Evolutionary conservation across 2,797 vertebrate species (phyloP).

Genomic region (Micrastur ruficollis): DNA sequence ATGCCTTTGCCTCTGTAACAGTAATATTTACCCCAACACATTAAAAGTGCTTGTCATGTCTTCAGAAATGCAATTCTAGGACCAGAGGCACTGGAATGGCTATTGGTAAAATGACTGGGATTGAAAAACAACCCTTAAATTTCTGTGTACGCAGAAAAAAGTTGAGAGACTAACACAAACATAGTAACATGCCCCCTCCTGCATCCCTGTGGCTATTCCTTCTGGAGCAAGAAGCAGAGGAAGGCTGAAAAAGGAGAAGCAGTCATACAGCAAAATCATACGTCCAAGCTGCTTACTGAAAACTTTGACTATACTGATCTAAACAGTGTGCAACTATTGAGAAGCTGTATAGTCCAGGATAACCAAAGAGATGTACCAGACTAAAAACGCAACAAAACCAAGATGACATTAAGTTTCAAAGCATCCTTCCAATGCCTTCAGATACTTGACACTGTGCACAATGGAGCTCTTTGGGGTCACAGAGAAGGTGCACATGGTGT

Average conservation of each 20-base stretch:
- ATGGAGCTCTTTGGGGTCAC: background rate
- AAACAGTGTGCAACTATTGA: background rate
- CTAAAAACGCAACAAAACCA: background rate
- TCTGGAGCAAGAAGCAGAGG: background rate
- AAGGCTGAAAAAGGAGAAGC: background rate
- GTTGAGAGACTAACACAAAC: background rate
- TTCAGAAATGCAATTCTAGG: background rate
- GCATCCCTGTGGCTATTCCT: background rate
- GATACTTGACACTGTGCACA: background rate
- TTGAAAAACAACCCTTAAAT: background rate
- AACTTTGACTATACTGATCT: background rate
- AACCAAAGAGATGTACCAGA: background rate
- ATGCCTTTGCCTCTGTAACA: background rate
- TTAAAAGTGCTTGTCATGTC: background rate
- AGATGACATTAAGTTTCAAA: background rate
- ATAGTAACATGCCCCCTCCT: background rate
- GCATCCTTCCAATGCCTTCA: background rate
- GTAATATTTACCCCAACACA: background rate
- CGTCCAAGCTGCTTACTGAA: background rate
- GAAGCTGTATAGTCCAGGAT: background rate
- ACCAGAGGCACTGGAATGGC: background rate
- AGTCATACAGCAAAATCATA: background rate
- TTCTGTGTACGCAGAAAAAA: background rate
- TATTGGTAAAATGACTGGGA: background rate
- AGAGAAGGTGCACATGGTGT: background rate